Conservation (phyloP, 2,797 vertebrate species). For the Lophotriccus pileatus region DNA sequence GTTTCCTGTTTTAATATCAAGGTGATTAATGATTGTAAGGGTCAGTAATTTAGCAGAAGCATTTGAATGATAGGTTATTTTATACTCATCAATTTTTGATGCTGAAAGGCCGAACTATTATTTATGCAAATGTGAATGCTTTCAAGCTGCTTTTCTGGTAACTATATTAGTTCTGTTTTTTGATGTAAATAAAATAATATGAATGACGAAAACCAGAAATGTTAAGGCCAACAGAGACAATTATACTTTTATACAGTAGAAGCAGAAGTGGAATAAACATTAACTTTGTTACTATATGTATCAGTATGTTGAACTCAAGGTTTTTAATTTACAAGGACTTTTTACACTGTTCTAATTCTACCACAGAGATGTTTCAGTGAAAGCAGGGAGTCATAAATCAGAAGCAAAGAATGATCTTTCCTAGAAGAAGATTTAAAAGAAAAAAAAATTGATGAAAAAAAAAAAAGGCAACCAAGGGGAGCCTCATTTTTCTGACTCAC, state of each 20-base stretch:
- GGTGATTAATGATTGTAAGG: not conserved
- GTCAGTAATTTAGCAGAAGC: not conserved
- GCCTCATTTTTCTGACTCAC: not conserved
- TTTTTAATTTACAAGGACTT: conserved; percentile 5
- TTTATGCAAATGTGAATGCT: not conserved
- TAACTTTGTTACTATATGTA: conserved; percentile 6
- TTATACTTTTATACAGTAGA: not conserved
- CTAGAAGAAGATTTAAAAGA: not conserved
- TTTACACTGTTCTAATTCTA: conserved; percentile 7
- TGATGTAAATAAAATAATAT: not conserved
- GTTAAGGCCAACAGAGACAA: not conserved
- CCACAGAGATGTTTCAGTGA: not conserved
- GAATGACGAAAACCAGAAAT: not conserved
- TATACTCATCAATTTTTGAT: not conserved
- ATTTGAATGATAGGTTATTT: not conserved
- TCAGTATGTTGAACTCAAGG: not conserved
- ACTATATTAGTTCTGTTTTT: not conserved
- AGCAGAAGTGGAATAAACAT: not conserved
- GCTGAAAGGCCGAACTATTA: not conserved
- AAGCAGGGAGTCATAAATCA: not conserved
- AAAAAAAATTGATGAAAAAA: not conserved
- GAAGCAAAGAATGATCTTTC: not conserved
- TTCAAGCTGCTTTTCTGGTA: not conserved
- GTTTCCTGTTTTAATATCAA: not conserved
- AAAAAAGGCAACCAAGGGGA: not conserved